Percentiles rank a stretch among this genome's conserved stretches.
Conservation (phyloP, 1,140 invertebrate genomes). For the Campoletis sonorensis region DNA sequence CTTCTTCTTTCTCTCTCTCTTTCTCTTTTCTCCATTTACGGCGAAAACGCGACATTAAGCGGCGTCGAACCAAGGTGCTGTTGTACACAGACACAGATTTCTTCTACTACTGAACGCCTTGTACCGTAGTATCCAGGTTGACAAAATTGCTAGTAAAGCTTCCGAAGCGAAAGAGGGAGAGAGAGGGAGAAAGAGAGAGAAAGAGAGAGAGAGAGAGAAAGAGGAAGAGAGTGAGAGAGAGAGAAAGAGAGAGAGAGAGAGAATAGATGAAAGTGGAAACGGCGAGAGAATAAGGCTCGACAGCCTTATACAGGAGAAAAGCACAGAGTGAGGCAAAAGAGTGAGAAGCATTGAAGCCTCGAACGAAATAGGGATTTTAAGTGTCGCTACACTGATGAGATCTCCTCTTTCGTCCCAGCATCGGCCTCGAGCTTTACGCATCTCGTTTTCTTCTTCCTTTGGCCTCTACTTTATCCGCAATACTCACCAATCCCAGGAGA, state of each 20-base stretch:
- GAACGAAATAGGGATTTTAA: slow-evolving; percentile 70
- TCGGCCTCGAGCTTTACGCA: slow-evolving; percentile 40
- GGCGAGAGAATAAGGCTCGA: background rate
- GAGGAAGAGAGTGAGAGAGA: background rate
- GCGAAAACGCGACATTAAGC: slow-evolving; percentile 64
- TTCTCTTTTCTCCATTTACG: slow-evolving; percentile 55
- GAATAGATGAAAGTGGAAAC: background rate
- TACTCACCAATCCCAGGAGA: slow-evolving; percentile 53
- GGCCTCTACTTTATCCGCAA: slow-evolving; percentile 49
- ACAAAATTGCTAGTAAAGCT: slow-evolving; percentile 11
- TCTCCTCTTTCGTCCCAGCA: slow-evolving; percentile 49
- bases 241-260: background rate
- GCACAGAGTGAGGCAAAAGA: slow-evolving; percentile 37
- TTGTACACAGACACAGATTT: background rate
- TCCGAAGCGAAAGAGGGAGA: slow-evolving; percentile 4
- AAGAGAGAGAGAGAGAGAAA: slow-evolving; percentile 11
- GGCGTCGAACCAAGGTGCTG: slow-evolving; percentile 44
- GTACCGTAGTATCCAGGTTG: slow-evolving; percentile 12
- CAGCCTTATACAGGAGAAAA: no score
- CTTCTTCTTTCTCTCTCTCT: slow-evolving; percentile 46
- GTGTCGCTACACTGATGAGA: slow-evolving; percentile 63
- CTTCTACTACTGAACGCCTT: background rate
- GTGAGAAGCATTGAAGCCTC: slow-evolving; percentile 54
- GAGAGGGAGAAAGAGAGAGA: slow-evolving; percentile 13
- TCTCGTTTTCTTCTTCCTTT: slow-evolving; percentile 4